Evolutionary conservation across 2,797 vertebrate genomes (phyloP), one percentile per base, ranked within the genome.

Genomic region (Spea hammondii): DNA sequence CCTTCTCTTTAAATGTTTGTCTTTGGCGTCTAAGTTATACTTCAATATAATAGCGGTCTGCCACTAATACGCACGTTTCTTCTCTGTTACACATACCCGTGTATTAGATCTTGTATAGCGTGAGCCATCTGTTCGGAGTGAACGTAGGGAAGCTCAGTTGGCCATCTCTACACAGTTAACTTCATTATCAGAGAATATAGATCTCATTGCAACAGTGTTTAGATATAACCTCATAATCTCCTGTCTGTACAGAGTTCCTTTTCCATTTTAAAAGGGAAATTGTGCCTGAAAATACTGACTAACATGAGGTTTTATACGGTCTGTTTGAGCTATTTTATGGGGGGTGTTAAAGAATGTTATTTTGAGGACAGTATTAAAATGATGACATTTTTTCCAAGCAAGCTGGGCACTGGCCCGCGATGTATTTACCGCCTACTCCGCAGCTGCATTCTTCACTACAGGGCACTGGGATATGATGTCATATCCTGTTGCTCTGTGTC

Each of bases 101-200:
- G 55, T 64, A 79, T 79, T 74, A 79, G 70, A 79, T 79, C 71
- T 74, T 74, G 65, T 79, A 55, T 74, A 74, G 59, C 60, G 14
- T 4, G 54, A 68, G 77, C 71, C 70, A 79, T 79, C 77, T 79
- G 77, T 74, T 79, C 71, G 12, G 53, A 72, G 71, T 65, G 68
- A 73, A 79, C 69, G 77, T 44, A 47, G 62, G 65, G 64, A 53
- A 54, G 71, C 77, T 79, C 65, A 53, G 65, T 79, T 60, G 72
- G 72, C 77, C 77, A 74, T 79, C 71, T 74, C 65, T 14, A 74
- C 70, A 73, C 70, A 73, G 71, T 74, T 74, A 79, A 74, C 77
- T 79, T 74, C 55, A 74, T 79, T 79, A 79, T 79, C 54, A 12
- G 12, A 74, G 71, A 79, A 74, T 73, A 79, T 12, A 48, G 64